Evolutionary conservation across 2,113 vertebrate species (phyloP).

Genomic region (Apteryx mantelli): DNA sequence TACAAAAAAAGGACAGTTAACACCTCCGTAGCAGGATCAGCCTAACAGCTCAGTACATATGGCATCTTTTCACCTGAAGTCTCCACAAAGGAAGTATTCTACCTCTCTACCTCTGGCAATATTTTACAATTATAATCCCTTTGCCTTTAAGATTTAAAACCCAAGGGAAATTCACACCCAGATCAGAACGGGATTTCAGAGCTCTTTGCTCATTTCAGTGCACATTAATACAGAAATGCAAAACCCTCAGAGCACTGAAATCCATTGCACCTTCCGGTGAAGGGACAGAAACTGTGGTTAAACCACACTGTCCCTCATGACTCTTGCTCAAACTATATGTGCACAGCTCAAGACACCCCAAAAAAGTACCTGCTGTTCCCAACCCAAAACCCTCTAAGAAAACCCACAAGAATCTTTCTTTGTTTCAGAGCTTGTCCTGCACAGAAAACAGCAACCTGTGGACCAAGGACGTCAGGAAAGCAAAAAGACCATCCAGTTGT

Average conservation of each 20-base stretch:
- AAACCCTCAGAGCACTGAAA: background rate
- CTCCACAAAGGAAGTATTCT: background rate
- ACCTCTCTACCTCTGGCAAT: background rate
- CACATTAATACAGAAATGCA: background rate
- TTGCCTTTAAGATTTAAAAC: background rate
- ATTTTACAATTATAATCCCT: no score
- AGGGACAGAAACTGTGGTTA: slow-evolving; percentile 32
- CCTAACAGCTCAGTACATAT: background rate
- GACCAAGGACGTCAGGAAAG: background rate
- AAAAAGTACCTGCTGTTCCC: background rate
- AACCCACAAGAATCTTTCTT: background rate
- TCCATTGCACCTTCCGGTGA: background rate
- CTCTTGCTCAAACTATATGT: background rate
- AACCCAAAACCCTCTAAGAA: background rate
- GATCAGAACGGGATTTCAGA: background rate
- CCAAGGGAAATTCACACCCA: background rate
- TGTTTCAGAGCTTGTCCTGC: fast-evolving
- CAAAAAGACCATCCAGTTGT: background rate
- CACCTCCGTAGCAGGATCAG: background rate
- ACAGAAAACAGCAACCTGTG: background rate
- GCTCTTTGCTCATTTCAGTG: background rate
- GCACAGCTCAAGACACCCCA: background rate
- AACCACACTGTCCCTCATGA: background rate
- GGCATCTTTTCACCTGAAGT: background rate
- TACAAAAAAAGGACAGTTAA: no score